Conservation (phyloP, 1,140 invertebrate species). For the Penaeus indicus region DNA sequence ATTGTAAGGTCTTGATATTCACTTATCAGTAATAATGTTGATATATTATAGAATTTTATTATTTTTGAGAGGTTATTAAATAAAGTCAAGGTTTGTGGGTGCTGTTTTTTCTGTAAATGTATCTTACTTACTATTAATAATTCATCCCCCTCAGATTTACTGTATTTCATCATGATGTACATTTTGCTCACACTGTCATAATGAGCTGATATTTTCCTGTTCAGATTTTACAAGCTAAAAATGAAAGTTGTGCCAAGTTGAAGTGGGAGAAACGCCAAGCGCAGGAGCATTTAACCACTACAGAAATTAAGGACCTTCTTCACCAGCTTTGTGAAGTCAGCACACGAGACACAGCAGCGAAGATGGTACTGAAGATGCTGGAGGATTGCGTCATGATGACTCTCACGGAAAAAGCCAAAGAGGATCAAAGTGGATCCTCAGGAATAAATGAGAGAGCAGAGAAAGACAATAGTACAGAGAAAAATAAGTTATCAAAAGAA, state of each 20-base stretch:
- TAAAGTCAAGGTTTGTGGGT: neutral
- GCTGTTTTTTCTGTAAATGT: neutral
- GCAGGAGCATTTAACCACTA: constrained; percentile 32
- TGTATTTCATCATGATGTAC: too few relatives aligned
- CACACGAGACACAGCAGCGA: constrained; percentile 32
- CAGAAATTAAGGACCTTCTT: constrained; percentile 39
- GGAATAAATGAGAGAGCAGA: constrained; percentile 10
- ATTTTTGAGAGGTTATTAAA: too few relatives aligned
- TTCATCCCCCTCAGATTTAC: too few relatives aligned
- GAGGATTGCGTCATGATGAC: constrained; percentile 46
- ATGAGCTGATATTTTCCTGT: neutral
- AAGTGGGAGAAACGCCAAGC: constrained; percentile 33
- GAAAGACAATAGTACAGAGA: neutral
- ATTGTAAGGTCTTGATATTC: too few relatives aligned
- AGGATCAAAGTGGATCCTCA: neutral
- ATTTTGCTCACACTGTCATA: neutral
- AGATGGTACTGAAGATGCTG: constrained; percentile 42
- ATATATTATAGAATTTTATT: too few relatives aligned
- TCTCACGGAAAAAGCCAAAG: neutral
- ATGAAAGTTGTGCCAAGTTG: constrained; percentile 28
- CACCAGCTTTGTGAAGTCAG: constrained; percentile 38
- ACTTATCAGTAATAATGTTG: too few relatives aligned
- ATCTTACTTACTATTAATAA: neutral
- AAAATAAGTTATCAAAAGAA: constrained; percentile 9
- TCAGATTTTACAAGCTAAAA: constrained; percentile 27